Conservation (phyloP, 1,140 invertebrate species). For the Drosophila ercepeae region DNA sequence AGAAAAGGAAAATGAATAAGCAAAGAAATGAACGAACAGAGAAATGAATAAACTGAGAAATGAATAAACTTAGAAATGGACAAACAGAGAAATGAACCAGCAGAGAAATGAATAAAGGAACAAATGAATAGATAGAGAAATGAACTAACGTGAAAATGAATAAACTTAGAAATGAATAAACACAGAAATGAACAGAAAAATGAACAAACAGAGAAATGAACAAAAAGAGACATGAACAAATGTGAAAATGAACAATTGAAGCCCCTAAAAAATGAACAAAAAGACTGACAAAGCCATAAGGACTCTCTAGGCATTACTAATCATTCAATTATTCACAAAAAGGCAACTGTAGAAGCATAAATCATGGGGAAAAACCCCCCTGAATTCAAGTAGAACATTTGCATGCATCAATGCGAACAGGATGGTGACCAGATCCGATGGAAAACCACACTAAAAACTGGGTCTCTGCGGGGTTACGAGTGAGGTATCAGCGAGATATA, state of each 20-base stretch:
- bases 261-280: neutral
- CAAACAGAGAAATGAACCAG: too few species aligned
- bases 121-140: neutral
- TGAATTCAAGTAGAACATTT: conserved; percentile 12
- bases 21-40: neutral
- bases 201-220: too few species aligned
- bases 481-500: too few species aligned
- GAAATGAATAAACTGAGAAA: too few species aligned
- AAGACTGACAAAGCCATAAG: too few species aligned
- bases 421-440: conserved; percentile 24
- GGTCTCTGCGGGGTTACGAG: neutral
- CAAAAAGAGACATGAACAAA: too few species aligned
- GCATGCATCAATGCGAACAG: conserved; percentile 45
- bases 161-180: neutral
- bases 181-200: too few species aligned
- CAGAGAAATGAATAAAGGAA: too few species aligned
- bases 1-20: neutral
- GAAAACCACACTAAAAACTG: conserved; percentile 12
- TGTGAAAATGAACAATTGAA: neutral
- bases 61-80: too few species aligned
- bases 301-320: too few species aligned
- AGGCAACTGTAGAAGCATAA: conserved; percentile 3
- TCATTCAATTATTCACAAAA: too few species aligned
- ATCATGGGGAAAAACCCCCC: conserved; percentile 10
- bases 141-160: too few species aligned